Conservation (phyloP, 2,113 vertebrate genomes). For the Dasyurus viverrinus region DNA sequence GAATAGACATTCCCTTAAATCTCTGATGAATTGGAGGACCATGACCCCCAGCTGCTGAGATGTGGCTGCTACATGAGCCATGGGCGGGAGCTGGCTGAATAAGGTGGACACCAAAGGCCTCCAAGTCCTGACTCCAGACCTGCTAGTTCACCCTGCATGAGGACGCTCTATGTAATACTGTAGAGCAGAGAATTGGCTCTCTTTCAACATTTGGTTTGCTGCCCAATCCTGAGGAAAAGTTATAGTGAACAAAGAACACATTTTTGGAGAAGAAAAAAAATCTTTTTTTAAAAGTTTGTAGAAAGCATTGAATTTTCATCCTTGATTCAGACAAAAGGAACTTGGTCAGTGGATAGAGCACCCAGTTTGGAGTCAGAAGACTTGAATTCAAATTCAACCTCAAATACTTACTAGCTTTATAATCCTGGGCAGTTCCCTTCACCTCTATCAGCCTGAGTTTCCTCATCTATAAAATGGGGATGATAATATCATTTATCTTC, state of each 20-base stretch:
- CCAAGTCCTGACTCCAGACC: not conserved
- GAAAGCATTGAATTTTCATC: not conserved
- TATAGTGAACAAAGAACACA: not conserved
- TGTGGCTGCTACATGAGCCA: not conserved
- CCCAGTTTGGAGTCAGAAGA: not conserved
- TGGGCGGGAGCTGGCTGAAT: not conserved
- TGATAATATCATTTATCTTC: not conserved
- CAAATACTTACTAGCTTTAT: not conserved
- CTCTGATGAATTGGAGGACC: no score
- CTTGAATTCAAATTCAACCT: not conserved
- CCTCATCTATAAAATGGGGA: not conserved
- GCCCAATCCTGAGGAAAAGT: not conserved
- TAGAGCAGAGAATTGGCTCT: not conserved
- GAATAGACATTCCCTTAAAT: no score
- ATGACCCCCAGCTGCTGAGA: no score
- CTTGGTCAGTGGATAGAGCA: not conserved
- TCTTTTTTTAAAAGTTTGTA: not conserved
- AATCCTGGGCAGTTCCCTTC: not conserved
- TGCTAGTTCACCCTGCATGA: not conserved
- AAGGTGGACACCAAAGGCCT: not conserved
- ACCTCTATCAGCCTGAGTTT: not conserved
- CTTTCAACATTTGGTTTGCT: not conserved
- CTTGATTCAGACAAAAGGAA: not conserved
- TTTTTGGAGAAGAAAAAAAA: not conserved
- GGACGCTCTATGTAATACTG: not conserved